Conservation (phyloP, 1,140 invertebrate species). For the Marisa cornuarietis region DNA sequence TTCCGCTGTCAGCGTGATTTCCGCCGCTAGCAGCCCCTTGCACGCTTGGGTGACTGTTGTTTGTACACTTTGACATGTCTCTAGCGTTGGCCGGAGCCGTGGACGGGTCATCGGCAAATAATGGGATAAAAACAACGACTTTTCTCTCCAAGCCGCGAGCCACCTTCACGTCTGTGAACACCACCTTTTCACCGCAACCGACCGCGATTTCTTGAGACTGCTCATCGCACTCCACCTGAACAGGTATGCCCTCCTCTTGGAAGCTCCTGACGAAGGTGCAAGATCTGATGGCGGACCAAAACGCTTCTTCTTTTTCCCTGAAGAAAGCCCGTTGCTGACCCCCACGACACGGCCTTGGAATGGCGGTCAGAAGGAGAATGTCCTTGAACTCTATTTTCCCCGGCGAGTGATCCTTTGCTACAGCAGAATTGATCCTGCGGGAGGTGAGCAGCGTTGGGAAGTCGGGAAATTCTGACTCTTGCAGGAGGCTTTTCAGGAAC, state of each 20-base stretch:
- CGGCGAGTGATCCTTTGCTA: background rate
- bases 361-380: background rate
- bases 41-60: no score
- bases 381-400: background rate
- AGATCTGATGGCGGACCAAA: background rate
- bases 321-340: no score
- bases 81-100: no score
- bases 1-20: no score
- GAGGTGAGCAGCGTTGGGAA: background rate
- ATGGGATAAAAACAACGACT: constrained; percentile 8
- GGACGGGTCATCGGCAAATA: background rate
- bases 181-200: background rate
- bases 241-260: constrained; percentile 1
- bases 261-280: background rate
- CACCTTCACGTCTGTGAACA: constrained; percentile 5
- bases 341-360: no score
- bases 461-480: background rate
- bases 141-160: constrained; percentile 16
- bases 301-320: no score
- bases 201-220: constrained; percentile 5
- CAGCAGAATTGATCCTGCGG: background rate
- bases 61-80: no score
- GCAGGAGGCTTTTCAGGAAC: background rate
- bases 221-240: background rate
- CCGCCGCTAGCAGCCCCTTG: no score